These are phyloP conservation scores for Coecobrya sp. DNA, from an alignment of 2,888 invertebrate genomes.

Conservation along the genomic window DNA sequence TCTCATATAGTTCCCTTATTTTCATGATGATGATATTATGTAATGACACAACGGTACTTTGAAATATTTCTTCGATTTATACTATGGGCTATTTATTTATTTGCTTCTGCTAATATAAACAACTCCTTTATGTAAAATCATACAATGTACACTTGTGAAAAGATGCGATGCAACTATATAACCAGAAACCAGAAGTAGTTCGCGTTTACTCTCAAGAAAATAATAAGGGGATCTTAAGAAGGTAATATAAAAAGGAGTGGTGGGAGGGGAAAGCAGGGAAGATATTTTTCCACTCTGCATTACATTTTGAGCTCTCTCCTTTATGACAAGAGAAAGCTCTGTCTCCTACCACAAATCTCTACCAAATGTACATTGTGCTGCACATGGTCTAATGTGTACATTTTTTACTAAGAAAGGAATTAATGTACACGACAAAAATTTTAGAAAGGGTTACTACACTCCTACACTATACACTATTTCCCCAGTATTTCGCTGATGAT, in stretches of 20 bases:
- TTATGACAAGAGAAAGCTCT: not conserved
- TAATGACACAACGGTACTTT: too few species aligned
- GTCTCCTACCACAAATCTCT: not conserved
- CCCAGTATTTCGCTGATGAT: not conserved
- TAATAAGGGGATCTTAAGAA: not conserved
- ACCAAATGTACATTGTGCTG: not conserved
- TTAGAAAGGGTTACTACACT: constrained; percentile 57
- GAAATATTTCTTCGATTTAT: too few species aligned
- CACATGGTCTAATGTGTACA: constrained; percentile 14
- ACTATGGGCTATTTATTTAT: too few species aligned
- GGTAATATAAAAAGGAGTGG: constrained; percentile 41
- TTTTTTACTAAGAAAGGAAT: constrained; percentile 55
- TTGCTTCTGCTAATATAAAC: too few species aligned
- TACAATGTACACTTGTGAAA: too few species aligned
- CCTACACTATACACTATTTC: not conserved
- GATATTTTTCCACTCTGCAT: not conserved
- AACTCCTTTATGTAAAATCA: too few species aligned
- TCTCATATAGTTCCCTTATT: too few species aligned
- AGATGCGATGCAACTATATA: too few species aligned
- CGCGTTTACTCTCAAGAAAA: too few species aligned
- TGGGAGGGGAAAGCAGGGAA: not conserved
- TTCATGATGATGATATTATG: too few species aligned
- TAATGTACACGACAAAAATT: constrained; percentile 72
- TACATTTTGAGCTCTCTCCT: not conserved
- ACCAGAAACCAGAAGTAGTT: too few species aligned